These are phyloP conservation scores for Avahi laniger DNA, from an alignment of 2,797 vertebrate species.

Conservation along the genomic window DNA sequence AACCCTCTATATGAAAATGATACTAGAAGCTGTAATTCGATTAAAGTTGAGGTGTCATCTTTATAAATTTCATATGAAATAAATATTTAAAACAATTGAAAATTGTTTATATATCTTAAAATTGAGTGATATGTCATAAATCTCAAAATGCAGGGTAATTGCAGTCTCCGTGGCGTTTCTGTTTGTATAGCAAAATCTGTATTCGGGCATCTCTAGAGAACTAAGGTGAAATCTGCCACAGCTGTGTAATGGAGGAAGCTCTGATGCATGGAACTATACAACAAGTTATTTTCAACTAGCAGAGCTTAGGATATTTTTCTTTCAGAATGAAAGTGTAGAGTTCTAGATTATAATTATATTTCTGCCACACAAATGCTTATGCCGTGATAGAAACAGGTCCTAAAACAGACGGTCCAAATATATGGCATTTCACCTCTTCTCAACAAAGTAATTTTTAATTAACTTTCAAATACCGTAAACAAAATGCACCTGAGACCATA, in stretches of 20 bases:
- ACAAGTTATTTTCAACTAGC: conserved; percentile 47
- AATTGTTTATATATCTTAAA: conserved; percentile 39
- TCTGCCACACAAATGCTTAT: background rate
- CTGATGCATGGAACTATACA: background rate
- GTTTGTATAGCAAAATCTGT: conserved; percentile 25
- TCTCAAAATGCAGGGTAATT: conserved; percentile 3
- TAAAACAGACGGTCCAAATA: background rate
- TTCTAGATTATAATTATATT: conserved; percentile 32
- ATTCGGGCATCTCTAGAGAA: conserved; percentile 52
- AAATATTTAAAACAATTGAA: conserved; percentile 35
- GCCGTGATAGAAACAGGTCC: background rate
- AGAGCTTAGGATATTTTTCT: conserved; percentile 42
- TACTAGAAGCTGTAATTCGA: background rate
- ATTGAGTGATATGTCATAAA: background rate
- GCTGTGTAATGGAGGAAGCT: conserved; percentile 1
- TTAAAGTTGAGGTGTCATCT: background rate
- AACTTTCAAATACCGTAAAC: background rate
- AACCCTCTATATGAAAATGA: background rate
- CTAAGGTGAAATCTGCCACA: conserved; percentile 32
- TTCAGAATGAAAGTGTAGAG: background rate
- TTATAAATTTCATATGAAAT: conserved; percentile 22
- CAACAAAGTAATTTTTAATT: background rate
- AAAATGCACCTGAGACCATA: background rate
- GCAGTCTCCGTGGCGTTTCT: background rate
- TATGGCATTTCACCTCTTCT: background rate